Evolutionary conservation across 2,797 vertebrate genomes (phyloP), one percentile per base, ranked within the genome.

Genomic region (Ataeniobius toweri): DNA sequence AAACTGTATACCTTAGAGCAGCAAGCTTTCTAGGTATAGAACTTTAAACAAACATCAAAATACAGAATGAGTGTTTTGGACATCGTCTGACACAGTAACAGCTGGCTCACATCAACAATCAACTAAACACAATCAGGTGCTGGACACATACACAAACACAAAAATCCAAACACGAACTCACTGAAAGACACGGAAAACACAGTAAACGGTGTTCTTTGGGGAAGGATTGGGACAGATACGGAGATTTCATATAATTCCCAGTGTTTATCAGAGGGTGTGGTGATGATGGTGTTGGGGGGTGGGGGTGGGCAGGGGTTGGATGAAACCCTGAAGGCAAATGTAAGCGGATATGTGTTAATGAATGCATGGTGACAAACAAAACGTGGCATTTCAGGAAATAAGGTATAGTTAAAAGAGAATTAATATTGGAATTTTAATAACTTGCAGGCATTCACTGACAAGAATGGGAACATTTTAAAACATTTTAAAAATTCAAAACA

Each of bases 241-340:
- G 95, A 95, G 96, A 96, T 96, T 96, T 96, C 95, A 95, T 94
- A 94, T 88, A 88, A 93, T 91, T 94, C 88, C 75, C 61, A 56
- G 83, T 79, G 88, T 92, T 85, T 89, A 81, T 85, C 84, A 88
- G 80, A 71, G 78, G 81, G 83, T 3, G 28, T 22, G 28, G 80
- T 81, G 85, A 51, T 81, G 87, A 22, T 41, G 81, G 84, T 78
- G 85, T 13, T 24, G 18, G 8, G 36, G 31, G n/a, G 55, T 10
- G 18, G 44, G 73, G 85, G 77, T 85, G 76, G 1, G 24, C 26
- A 22, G 31, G 75, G 26, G n/a, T 16, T 46, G 65, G n/a, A 46
- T 58, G 90, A 86, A 74, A 44, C 79, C 80, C 77, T 80, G 75
- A 71, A 91, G 88, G 89, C 77, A 89, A 39, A 86, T 86, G 88